A percentile compares a stretch with the other conserved stretches of the same genome.
Conservation (phyloP, 2,797 vertebrate species). For the Squalus acanthias region DNA sequence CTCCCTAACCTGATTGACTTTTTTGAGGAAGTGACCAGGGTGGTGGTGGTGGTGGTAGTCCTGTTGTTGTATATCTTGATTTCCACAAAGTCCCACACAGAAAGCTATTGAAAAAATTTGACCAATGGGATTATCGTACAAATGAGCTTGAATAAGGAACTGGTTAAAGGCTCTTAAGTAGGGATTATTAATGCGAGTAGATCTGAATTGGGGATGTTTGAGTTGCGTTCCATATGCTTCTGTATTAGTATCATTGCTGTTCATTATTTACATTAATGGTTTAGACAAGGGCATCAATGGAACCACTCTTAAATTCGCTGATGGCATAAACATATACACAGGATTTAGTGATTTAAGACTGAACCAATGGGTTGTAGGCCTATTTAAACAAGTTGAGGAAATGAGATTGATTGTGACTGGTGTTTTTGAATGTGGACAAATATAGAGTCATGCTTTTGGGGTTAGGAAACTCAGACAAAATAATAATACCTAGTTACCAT, state of each 20-base stretch:
- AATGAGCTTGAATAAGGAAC: neutral
- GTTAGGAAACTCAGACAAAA: neutral
- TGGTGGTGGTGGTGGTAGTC: neutral
- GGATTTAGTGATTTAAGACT: neutral
- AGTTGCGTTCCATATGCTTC: neutral
- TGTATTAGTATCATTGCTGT: neutral
- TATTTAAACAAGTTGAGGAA: neutral
- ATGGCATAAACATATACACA: neutral
- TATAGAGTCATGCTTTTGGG: neutral
- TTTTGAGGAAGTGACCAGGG: neutral
- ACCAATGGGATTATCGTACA: neutral
- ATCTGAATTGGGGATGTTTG: neutral
- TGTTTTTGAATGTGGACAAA: neutral
- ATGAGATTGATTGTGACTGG: neutral
- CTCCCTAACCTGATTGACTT: neutral
- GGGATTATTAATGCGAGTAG: neutral
- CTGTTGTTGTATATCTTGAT: neutral
- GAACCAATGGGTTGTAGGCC: neutral
- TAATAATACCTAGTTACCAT: neutral
- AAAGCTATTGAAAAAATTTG: neutral
- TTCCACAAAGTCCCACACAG: neutral
- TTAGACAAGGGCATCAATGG: neutral
- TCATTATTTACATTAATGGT: neutral
- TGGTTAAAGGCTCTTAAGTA: neutral
- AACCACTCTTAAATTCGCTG: neutral